Evolutionary conservation across 2,113 vertebrate species (phyloP).

Genomic region (Thinocorus orbignyianus): DNA sequence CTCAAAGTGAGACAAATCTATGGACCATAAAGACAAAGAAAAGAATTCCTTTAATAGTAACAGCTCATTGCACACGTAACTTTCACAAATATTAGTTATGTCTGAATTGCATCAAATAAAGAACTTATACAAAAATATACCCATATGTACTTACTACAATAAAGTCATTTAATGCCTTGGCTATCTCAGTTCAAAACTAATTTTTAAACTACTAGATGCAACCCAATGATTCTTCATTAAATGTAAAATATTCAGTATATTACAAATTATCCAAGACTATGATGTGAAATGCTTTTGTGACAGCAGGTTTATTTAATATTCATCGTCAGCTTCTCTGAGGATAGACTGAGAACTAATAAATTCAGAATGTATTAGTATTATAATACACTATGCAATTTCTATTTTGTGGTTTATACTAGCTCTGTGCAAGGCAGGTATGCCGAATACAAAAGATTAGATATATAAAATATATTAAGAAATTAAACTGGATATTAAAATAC

Average conservation of each 20-base stretch:
- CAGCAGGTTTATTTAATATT: constrained; percentile 40
- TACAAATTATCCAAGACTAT: constrained; percentile 39
- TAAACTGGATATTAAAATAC: not conserved
- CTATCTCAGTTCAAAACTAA: constrained; percentile 6
- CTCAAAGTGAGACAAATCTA: constrained; percentile 5
- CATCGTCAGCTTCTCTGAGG: constrained; percentile 40
- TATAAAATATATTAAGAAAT: not conserved
- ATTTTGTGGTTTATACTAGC: not conserved
- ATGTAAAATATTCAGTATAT: constrained; percentile 30
- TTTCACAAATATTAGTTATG: constrained; percentile 36
- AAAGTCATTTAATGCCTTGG: constrained; percentile 9
- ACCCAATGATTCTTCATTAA: constrained; percentile 42
- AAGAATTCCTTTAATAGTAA: constrained; percentile 25
- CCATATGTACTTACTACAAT: not conserved
- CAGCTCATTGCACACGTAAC: constrained; percentile 24
- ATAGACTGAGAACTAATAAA: constrained; percentile 47
- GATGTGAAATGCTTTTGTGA: constrained; percentile 35
- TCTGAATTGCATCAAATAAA: constrained; percentile 31
- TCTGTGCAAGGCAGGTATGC: not conserved
- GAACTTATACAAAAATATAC: not conserved
- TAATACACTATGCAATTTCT: constrained; percentile 21
- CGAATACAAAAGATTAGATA: not conserved
- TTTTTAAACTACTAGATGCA: constrained; percentile 35
- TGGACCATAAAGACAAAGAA: constrained; percentile 55
- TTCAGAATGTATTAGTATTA: constrained; percentile 35